Percentiles rank a stretch among this genome's conserved stretches.
These are phyloP conservation scores for Cheilosia vulpina DNA, from an alignment of 2,888 invertebrate genomes.

Conservation along the genomic window DNA sequence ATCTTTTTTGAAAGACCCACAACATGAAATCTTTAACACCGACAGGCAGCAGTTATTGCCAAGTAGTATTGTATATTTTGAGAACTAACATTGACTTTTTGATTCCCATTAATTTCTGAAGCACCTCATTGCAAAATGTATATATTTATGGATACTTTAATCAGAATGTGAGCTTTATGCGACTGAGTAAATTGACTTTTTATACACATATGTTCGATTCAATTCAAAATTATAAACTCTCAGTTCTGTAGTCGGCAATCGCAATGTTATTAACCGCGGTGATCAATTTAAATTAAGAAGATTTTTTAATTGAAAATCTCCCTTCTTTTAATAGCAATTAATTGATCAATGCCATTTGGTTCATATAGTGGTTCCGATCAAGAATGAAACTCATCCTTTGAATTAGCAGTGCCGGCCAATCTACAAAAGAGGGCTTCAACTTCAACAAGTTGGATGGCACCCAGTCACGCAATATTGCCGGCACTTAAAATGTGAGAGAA, in stretches of 20 bases:
- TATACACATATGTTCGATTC: constrained; percentile 10
- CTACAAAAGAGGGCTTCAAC: constrained; percentile 57
- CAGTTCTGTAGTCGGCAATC: constrained; percentile 72
- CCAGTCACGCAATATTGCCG: constrained; percentile 75
- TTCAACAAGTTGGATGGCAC: constrained; percentile 68
- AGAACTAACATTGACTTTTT: no score
- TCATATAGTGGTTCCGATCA: constrained; percentile 72
- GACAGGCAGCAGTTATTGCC: no score
- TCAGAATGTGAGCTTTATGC: no score
- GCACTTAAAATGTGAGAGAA: constrained; percentile 69
- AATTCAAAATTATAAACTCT: constrained; percentile 63
- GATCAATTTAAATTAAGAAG: constrained; percentile 76
- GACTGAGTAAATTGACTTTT: no score
- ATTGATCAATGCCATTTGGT: constrained; percentile 75
- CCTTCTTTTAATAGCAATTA: constrained; percentile 74
- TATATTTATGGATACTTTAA: no score
- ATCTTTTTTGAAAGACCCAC: no score
- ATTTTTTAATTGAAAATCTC: constrained; percentile 75
- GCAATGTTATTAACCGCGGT: constrained; percentile 72
- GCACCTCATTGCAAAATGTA: no score
- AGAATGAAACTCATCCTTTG: constrained; percentile 71
- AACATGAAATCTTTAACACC: no score
- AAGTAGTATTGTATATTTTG: no score
- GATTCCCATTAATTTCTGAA: no score
- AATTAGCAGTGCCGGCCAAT: constrained; percentile 59